phyloP scores from a whole-genome alignment of 1,140 invertebrate genomes.

The Drosophila parabipectinata region DNA sequence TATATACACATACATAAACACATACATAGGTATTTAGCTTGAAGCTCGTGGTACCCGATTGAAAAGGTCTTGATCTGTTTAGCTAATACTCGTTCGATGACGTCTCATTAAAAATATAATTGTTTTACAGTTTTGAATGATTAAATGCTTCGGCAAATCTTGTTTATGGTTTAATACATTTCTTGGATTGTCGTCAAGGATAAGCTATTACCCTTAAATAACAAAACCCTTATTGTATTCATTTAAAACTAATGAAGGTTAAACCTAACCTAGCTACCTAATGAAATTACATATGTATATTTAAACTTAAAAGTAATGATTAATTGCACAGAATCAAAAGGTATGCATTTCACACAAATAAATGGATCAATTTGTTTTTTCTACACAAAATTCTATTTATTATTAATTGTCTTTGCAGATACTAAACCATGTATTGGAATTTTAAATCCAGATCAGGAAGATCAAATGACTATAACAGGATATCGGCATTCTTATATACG shows the following conservation, averaged over 20 bases:
- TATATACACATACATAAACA: background rate
- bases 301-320: conserved; percentile 33
- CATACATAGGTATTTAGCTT: background rate
- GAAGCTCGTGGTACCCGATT: conserved; percentile 11
- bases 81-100: background rate
- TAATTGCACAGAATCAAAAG: conserved; percentile 39
- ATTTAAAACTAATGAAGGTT: too few species aligned
- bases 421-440: conserved; percentile 57
- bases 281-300: too few species aligned
- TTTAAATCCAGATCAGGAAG: conserved; percentile 88
- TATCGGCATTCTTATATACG: conserved; percentile 85
- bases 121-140: too few species aligned
- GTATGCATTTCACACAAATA: conserved; percentile 37
- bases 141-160: too few species aligned
- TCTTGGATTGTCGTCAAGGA: too few species aligned
- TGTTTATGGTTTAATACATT: too few species aligned
- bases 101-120: background rate
- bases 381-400: too few species aligned
- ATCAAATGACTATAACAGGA: conserved; percentile 89
- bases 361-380: background rate
- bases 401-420: conserved; percentile 45
- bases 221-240: too few species aligned
- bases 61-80: conserved; percentile 8
- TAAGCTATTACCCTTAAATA: too few species aligned
- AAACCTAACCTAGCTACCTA: too few species aligned